These are phyloP conservation scores for Lasiurus borealis DNA, from an alignment of 2,113 vertebrate species.

Conservation along the genomic window DNA sequence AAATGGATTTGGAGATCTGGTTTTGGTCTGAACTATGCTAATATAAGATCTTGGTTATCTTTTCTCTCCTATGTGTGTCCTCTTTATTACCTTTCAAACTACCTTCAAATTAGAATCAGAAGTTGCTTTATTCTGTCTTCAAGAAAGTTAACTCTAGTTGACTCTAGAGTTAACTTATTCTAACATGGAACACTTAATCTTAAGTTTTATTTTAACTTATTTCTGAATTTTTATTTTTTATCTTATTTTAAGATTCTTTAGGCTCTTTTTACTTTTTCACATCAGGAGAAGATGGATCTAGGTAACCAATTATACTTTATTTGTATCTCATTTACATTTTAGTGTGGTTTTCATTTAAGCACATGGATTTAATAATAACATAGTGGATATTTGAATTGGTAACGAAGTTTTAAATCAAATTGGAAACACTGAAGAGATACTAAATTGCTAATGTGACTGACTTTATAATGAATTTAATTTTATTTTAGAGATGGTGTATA, in stretches of 20 bases:
- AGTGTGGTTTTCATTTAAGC: background rate
- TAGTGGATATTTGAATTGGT: background rate
- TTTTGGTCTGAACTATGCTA: background rate
- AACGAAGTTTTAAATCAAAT: slow-evolving; percentile 13
- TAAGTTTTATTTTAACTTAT: background rate
- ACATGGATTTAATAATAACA: background rate
- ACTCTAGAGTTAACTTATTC: background rate
- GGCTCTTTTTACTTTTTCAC: background rate
- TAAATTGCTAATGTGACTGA: background rate
- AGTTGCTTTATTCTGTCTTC: slow-evolving; percentile 58
- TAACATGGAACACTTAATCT: background rate
- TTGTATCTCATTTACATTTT: background rate
- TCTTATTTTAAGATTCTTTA: background rate
- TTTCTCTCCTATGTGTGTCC: background rate
- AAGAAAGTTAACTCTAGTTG: too few relatives aligned
- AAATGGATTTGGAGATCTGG: background rate
- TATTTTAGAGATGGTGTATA: background rate
- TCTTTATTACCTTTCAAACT: background rate
- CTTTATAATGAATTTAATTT: background rate
- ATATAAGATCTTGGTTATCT: background rate
- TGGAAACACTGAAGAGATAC: background rate
- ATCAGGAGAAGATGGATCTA: background rate
- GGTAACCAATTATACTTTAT: background rate
- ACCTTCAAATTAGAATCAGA: slow-evolving; percentile 19
- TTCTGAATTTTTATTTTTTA: background rate